Conservation (phyloP, 2,113 vertebrate species). For the Otus sunia region DNA sequence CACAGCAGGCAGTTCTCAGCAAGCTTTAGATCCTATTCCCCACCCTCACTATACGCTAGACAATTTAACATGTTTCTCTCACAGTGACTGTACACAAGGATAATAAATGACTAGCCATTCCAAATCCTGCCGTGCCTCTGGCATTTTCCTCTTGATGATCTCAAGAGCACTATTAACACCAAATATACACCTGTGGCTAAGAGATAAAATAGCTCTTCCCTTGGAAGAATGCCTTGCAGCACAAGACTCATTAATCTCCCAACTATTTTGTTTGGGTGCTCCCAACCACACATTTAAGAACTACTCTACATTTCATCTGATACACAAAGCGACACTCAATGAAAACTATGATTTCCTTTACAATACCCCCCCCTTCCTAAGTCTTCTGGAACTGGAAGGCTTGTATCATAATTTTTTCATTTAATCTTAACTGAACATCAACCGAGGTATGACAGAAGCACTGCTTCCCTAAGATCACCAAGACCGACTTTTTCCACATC, state of each 20-base stretch:
- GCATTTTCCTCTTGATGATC: slow-evolving; percentile 52
- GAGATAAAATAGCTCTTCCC: slow-evolving; percentile 49
- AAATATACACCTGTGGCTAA: slow-evolving; percentile 58
- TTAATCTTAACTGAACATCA: neutral
- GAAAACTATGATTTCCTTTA: neutral
- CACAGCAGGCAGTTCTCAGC: slow-evolving; percentile 38
- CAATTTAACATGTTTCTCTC: slow-evolving; percentile 41
- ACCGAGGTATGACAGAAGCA: neutral
- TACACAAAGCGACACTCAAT: neutral
- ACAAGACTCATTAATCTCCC: slow-evolving; percentile 40
- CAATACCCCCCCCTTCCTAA: neutral
- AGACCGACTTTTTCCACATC: neutral
- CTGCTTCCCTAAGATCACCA: neutral
- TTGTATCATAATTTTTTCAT: neutral
- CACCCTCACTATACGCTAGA: neutral
- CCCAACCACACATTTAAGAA: neutral
- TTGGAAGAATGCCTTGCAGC: slow-evolving; percentile 42
- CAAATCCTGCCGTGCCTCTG: slow-evolving; percentile 47
- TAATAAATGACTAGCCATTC: slow-evolving; percentile 54
- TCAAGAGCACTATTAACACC: slow-evolving; percentile 60
- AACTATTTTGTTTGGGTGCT: slow-evolving; percentile 21
- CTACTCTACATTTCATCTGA: neutral
- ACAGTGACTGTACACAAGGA: neutral
- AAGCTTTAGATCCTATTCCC: slow-evolving; percentile 44
- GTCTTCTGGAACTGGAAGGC: neutral